Evolutionary conservation across 1,140 invertebrate genomes (phyloP), one percentile per base, ranked within the genome.

Genomic region (Calephelis nemesis): DNA sequence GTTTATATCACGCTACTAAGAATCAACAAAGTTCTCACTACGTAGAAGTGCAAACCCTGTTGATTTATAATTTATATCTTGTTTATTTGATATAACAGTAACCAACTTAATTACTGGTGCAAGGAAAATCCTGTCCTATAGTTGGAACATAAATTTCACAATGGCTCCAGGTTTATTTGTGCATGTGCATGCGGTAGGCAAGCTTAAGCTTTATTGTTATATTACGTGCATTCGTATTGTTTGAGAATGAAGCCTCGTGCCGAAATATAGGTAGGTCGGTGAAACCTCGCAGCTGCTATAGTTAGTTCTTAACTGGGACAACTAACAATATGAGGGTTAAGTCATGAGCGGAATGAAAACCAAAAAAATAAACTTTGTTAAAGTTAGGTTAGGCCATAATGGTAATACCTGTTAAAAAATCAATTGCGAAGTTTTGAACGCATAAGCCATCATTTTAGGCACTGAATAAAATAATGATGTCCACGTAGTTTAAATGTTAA

Each of bases 291-390:
- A 68, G 58, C 67, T 68, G 67, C 58, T 68, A 49, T 68, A 68
- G 58, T 62, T 62, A 68, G 67, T 58, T 68, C 67, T 68, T 63
- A 63, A 63, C 67, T 68, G 13, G 67, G 58, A 62, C 67, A 64
- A 48, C 47, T 64, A 64, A 64, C 54, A 58, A 58, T 58, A 47
- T 12, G 65, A 30, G 50, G 13, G 40, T 15, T 11, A 58, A 54
- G 65, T 40, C 19, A 39, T 19, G 30, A 40, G 63, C 47, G 47
- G 12, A 48, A 42, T 10, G 62, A 11, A 30, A 50, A 11, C 12
- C 12, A 0, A 50, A 13, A 19, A 13, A 50, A 50, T 50, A 50
- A 13, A 12, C 12, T 62, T 39, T 62, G 8, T 1, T 30, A 40
- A 7, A 30, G 1, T 30, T 30, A 30, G 30, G 30, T 30, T 30